phyloP scores from a whole-genome alignment of 2,113 vertebrate species.

The Callipepla californica region DNA sequence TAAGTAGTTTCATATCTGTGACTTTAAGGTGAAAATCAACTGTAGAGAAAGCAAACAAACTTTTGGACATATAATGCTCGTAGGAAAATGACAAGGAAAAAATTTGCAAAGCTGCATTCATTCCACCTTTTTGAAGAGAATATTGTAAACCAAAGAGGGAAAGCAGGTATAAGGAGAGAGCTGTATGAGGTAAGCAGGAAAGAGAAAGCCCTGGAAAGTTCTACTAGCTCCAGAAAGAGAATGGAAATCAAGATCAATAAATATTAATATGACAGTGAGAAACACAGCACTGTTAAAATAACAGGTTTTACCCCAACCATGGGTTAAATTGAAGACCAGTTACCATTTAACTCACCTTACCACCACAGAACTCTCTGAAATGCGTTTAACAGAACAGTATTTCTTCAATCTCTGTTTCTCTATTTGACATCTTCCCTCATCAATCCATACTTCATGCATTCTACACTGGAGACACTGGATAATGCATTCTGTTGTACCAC shows the following conservation, averaged over 20 bases:
- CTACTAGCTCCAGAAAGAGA: background rate
- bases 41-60: background rate
- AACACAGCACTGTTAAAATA: background rate
- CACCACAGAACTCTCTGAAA: background rate
- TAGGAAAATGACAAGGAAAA: background rate
- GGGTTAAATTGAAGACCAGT: background rate
- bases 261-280: background rate
- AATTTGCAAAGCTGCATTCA: background rate
- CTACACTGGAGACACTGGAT: background rate
- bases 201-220: background rate
- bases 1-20: background rate
- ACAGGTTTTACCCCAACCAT: background rate
- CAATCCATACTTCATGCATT: background rate
- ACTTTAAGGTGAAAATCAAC: background rate
- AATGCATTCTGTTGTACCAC: background rate
- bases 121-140: background rate
- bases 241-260: background rate
- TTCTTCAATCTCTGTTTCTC: background rate
- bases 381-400: background rate
- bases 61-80: constrained; percentile 6
- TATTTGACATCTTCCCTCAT: background rate
- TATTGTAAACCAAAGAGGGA: background rate
- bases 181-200: background rate
- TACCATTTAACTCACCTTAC: background rate
- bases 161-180: background rate